Evolutionary conservation across 2,888 invertebrate genomes (phyloP).

Genomic region (Venustoraphidia nigricollis): DNA sequence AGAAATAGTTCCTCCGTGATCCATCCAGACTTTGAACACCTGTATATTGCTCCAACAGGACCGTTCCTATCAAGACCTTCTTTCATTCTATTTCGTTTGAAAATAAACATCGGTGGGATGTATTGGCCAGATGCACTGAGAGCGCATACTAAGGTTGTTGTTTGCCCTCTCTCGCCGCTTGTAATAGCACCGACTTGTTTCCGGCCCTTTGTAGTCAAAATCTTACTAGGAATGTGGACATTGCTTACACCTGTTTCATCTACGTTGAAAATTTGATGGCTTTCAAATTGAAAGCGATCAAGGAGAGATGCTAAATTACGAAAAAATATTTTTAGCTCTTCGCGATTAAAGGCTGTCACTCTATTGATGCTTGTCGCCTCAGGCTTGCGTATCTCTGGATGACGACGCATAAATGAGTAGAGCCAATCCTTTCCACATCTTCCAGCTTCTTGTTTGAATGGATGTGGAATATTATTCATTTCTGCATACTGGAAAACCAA

Average conservation of each 20-base stretch:
- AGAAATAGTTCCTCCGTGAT: conserved; percentile 15
- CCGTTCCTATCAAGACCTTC: conserved; percentile 24
- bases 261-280: conserved; percentile 21
- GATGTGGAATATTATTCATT: no score
- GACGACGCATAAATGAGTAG: conserved; percentile 12
- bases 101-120: conserved; percentile 30
- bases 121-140: conserved; percentile 24
- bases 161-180: conserved; percentile 24
- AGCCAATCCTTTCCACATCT: conserved; percentile 12
- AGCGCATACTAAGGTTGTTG: conserved; percentile 25
- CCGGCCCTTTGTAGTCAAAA: conserved; percentile 23
- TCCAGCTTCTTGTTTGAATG: neutral
- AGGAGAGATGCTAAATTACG: conserved; percentile 14
- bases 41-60: conserved; percentile 20
- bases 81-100: conserved; percentile 24
- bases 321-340: conserved; percentile 15
- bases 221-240: conserved; percentile 23
- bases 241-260: conserved; percentile 27
- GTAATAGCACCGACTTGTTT: conserved; percentile 25
- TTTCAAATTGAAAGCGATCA: conserved; percentile 12
- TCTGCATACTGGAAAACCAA: neutral
- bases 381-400: conserved; percentile 14
- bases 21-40: conserved; percentile 15
- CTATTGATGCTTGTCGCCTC: conserved; percentile 18
- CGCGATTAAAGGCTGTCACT: conserved; percentile 15